A percentile compares a stretch with the other conserved stretches of the same genome.
These are phyloP conservation scores for Psylliodes chrysocephalus DNA, from an alignment of 2,888 invertebrate genomes.

Conservation along the genomic window DNA sequence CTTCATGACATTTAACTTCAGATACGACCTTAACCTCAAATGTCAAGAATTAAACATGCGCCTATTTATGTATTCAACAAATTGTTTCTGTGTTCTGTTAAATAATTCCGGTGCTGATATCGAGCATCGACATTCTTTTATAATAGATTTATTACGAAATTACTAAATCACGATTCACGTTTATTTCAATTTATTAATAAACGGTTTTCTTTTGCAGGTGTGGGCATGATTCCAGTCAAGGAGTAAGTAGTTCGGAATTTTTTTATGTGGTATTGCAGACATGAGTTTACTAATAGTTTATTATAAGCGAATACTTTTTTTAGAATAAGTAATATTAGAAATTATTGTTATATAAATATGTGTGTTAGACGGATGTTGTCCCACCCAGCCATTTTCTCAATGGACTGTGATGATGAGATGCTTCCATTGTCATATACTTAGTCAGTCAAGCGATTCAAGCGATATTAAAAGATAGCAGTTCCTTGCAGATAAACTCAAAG, in stretches of 20 bases:
- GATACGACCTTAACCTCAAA: constrained; percentile 16
- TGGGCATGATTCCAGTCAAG: constrained; percentile 93
- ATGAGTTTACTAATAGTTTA: too few species aligned
- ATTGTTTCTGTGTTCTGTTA: neutral
- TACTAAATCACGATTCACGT: constrained; percentile 21
- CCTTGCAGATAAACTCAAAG: too few species aligned
- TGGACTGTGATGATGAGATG: too few species aligned
- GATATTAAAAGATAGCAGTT: too few species aligned
- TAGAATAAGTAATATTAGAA: too few species aligned
- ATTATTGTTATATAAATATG: too few species aligned
- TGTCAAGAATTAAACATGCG: neutral
- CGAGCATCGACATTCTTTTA: constrained; percentile 21
- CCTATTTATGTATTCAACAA: neutral
- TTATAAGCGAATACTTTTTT: too few species aligned
- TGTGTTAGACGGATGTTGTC: too few species aligned
- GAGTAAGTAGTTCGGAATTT: constrained; percentile 74
- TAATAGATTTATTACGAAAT: constrained; percentile 34
- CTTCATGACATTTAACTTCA: neutral
- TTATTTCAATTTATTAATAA: constrained; percentile 35
- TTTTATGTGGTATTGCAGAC: constrained; percentile 53
- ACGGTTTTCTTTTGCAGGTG: constrained; percentile 73
- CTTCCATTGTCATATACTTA: too few species aligned
- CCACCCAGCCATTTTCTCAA: too few species aligned
- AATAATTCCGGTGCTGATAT: constrained; percentile 14
- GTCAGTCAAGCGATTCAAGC: too few species aligned